A percentile compares a stretch with the other conserved stretches of the same genome.
Conservation (phyloP, 2,113 vertebrate species). For the Phylloscopus trochiloides region DNA sequence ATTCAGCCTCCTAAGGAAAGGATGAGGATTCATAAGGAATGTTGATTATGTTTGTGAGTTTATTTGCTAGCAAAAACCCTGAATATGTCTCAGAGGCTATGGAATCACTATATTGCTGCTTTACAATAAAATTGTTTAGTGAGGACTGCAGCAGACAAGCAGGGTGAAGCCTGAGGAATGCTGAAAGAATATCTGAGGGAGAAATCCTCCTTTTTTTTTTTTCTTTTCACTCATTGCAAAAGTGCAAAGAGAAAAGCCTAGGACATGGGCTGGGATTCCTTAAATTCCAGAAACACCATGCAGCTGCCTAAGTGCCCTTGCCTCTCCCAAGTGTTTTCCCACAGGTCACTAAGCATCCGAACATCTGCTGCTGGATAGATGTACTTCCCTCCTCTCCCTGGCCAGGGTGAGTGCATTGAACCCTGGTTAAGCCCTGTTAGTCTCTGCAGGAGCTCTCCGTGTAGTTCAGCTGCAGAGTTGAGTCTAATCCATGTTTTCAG, state of each 20-base stretch:
- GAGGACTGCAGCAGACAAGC: not conserved
- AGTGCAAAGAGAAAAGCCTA: not conserved
- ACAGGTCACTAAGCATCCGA: constrained; percentile 47
- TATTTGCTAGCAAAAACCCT: not conserved
- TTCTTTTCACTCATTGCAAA: not conserved
- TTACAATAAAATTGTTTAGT: not conserved
- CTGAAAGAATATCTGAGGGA: not conserved
- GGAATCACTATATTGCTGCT: not conserved
- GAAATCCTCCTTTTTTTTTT: not conserved
- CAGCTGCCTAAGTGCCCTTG: constrained; percentile 28
- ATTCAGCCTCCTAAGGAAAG: not conserved
- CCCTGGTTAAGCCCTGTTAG: not conserved
- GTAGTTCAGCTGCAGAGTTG: not conserved
- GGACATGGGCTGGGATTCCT: constrained; percentile 14
- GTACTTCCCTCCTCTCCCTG: not conserved
- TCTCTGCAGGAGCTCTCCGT: not conserved
- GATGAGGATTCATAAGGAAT: not conserved
- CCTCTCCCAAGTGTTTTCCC: constrained; percentile 34
- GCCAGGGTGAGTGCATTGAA: not conserved
- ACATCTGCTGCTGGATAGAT: constrained; percentile 20
- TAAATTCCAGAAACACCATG: constrained; percentile 32
- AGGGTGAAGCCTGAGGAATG: not conserved
- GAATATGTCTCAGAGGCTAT: not conserved
- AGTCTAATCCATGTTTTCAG: constrained; percentile 10
- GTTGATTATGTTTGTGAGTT: not conserved